These are phyloP conservation scores for Seira musarum DNA, from an alignment of 2,888 invertebrate genomes.

Conservation along the genomic window DNA sequence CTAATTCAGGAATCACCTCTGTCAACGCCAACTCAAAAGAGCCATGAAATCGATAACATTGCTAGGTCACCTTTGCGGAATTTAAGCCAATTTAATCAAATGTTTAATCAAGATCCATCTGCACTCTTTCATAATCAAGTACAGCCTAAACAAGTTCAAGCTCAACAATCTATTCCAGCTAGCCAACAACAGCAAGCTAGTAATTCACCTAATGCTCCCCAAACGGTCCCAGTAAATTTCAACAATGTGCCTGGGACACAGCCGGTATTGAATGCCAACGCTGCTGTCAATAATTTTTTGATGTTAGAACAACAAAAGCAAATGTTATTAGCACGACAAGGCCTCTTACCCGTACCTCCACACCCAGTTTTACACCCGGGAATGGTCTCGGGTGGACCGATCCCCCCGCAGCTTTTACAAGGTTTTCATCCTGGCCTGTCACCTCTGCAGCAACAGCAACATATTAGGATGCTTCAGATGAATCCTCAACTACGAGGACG, in stretches of 20 bases:
- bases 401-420: constrained; percentile 60
- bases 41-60: constrained; percentile 22
- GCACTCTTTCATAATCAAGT: not conserved
- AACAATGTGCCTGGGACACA: constrained; percentile 29
- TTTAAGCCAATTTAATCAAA: constrained; percentile 30
- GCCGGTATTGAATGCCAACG: constrained; percentile 40
- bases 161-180: constrained; percentile 30
- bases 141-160: constrained; percentile 33
- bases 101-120: constrained; percentile 15
- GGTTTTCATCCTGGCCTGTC: constrained; percentile 50
- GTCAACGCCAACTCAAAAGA: constrained; percentile 32
- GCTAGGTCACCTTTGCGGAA: constrained; percentile 29
- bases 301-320: constrained; percentile 57
- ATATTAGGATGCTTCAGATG: constrained; percentile 62
- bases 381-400: constrained; percentile 46
- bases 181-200: constrained; percentile 27
- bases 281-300: constrained; percentile 45
- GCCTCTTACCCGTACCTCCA: constrained; percentile 39
- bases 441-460: constrained; percentile 61
- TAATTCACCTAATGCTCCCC: constrained; percentile 38
- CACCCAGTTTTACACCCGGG: constrained; percentile 46
- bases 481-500: constrained; percentile 60
- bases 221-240: constrained; percentile 37
- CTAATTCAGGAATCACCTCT: constrained; percentile 60
- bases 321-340: constrained; percentile 51